Evolutionary conservation across 1,140 invertebrate genomes (phyloP), one percentile per base, ranked within the genome.

Genomic region (Pogonognathellus flavescens): DNA sequence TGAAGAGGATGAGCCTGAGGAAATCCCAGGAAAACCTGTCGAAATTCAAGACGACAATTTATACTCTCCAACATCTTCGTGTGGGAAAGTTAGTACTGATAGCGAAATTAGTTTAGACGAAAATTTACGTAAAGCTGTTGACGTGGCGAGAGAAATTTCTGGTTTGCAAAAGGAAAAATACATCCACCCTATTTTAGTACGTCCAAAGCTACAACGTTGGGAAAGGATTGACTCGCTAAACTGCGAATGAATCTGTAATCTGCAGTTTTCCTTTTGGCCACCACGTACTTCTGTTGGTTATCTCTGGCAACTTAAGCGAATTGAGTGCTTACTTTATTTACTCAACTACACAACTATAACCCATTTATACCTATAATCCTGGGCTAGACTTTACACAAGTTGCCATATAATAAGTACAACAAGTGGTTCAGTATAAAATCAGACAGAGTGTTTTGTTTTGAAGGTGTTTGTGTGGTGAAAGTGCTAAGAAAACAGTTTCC

Each of bases 161-260:
- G 70, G 8, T 66, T 25, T 66, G 62, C 9, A 22, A 16, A 20
- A 18, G 18, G 16, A n/a, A 9, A 7, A 59, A n/a, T 59, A n/a
- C 6, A 6, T 16, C 16, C 22, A 50, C 3, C 2, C 9, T n/a
- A 76, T 6, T 76, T 16, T 76, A 8, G 0, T 16, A 1, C 70
- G 31, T 50, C 16, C 14, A 13, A 49, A 76, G 9, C 41, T 76
- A n/a, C 70, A 31, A 18, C 70, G 70, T 49, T 76, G 70, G 70
- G 0, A 50, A 18, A 76, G 49, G n/a, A 4, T 8, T 76, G 41
- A 18, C n/a, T 76, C 70, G 5, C 31, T 76, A 11, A 41, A 50
- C 60, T 72, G n/a, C n/a, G 53, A 57, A 1, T 57, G 11, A n/a
- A 57, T n/a, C n/a, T 72, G 66, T 50, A 31, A 18, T 76, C 6